Conservation (phyloP, 2,113 vertebrate species). For the Corythaeola cristata region DNA sequence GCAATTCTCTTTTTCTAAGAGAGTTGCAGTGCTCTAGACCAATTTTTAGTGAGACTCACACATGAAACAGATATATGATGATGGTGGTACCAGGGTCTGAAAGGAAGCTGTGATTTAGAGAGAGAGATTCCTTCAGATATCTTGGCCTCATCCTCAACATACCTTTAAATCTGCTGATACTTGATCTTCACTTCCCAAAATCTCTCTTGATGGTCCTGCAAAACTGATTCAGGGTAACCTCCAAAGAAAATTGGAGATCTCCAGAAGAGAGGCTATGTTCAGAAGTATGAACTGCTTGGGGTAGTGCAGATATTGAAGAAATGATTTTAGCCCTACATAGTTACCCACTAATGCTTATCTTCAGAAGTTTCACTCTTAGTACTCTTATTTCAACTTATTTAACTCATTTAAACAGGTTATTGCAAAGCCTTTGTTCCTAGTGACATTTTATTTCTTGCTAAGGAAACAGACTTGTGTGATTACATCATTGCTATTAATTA, state of each 20-base stretch:
- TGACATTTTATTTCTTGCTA: slow-evolving; percentile 22
- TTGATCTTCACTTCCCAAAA: background rate
- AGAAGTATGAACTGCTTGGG: background rate
- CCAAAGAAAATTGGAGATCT: background rate
- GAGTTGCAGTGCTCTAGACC: background rate
- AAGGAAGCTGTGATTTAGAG: background rate
- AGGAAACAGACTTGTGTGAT: slow-evolving; percentile 26
- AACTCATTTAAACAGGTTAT: background rate
- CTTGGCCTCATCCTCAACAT: background rate
- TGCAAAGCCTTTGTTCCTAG: slow-evolving; percentile 5
- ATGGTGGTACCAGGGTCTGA: background rate
- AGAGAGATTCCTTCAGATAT: background rate
- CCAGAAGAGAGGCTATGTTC: background rate
- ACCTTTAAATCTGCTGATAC: background rate
- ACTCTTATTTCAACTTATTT: background rate
- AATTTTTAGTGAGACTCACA: background rate
- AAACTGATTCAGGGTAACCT: background rate
- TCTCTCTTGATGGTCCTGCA: background rate
- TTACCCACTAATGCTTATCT: background rate
- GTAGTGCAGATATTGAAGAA: background rate
- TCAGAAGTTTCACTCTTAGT: background rate
- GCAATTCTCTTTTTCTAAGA: background rate
- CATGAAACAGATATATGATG: background rate
- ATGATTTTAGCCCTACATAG: background rate
- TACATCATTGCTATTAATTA: slow-evolving; percentile 40